Evolutionary conservation across 2,888 invertebrate species (phyloP), one percentile per base, ranked within the genome.

Genomic region (Zelleria hepariella): DNA sequence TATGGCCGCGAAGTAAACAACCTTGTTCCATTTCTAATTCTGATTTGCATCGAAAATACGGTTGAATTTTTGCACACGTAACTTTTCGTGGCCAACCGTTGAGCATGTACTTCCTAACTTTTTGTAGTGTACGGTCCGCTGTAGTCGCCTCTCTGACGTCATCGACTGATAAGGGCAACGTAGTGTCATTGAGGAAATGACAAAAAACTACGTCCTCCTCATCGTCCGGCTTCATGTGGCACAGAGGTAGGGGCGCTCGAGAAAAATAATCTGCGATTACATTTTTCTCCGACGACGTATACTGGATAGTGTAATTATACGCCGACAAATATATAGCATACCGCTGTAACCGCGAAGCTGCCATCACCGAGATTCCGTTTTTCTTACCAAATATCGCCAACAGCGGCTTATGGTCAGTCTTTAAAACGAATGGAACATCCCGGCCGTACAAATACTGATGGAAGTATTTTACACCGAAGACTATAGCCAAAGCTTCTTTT

Each of bases 1-100:
- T 32, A 25, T 57, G 59, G 8, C 59, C 62, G 0, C 62, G 42
- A 1, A 60, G n/a, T 2, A 60, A 25, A 27, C 55, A 59, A 4
- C 60, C 60, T 20, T 60, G 20, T 5, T 57, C 56, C 1, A 48
- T 8, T 58, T 59, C 24, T n/a, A 62, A 10, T 10, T 61, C 61
- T 2, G 26, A 21, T 52, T 52, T 59, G 52, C 60, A 60, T 5
- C 18, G 4, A 32, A 55, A 62, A 59, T 62, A 60, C 0, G 60
- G 60, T 24, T 25, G 10, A 18, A 62, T 49, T 7, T 15, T 8
- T 5, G 18, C 23, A 32, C 60, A 60, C 4, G 18, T 27, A 51
- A 60, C 53, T 59, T 60, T 59, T n/a, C 59, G 21, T 18, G 60
- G 62, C 62, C 62, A 62, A 2, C 60, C 62, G 1, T 53, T 55